These are phyloP conservation scores for Pachycephala philippinensis DNA, from an alignment of 2,113 vertebrate genomes.

Conservation along the genomic window DNA sequence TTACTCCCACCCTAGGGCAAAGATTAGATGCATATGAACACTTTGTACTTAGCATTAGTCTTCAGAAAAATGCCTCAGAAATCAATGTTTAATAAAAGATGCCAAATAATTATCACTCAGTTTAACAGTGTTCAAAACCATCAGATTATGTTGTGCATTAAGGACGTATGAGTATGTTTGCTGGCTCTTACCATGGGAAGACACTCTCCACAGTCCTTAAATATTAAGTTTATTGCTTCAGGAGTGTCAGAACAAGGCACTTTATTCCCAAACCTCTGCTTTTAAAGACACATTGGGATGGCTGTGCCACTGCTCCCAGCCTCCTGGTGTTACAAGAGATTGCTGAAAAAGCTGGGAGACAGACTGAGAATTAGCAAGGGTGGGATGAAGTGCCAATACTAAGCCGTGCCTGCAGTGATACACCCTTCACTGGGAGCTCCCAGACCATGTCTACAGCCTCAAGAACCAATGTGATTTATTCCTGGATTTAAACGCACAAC, in stretches of 20 bases:
- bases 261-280: background rate
- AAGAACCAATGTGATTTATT: background rate
- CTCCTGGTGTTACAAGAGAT: background rate
- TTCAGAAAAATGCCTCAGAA: background rate
- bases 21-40: background rate
- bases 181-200: background rate
- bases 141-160: background rate
- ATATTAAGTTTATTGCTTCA: background rate
- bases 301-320: background rate
- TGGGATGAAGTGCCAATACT: rapidly evolving
- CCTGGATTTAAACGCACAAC: background rate
- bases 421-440: background rate
- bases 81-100: background rate
- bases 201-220: background rate
- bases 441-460: background rate
- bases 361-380: background rate
- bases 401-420: background rate
- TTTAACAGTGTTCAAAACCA: background rate
- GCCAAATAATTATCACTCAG: background rate
- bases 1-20: background rate
- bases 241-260: background rate
- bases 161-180: rapidly evolving
- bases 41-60: background rate
- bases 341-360: background rate
- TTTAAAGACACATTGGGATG: background rate